Evolutionary conservation across 2,113 vertebrate species (phyloP).

Genomic region (Larimichthys polyactis): DNA sequence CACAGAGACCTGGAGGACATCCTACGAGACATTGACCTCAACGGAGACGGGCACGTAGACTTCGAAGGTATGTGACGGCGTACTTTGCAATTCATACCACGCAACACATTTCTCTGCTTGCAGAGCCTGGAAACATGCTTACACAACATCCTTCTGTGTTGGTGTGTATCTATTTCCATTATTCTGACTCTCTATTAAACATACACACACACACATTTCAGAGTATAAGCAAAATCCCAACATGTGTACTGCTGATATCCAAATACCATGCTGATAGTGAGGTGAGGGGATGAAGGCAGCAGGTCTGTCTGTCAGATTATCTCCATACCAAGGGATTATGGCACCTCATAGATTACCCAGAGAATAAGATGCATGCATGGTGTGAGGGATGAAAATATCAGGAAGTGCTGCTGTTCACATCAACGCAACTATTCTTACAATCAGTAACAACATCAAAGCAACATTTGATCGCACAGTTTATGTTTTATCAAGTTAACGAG

Average conservation of each 20-base stretch:
- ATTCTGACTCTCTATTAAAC: conserved; percentile 2
- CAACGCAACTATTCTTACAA: background rate
- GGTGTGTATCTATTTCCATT: background rate
- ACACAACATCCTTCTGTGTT: background rate
- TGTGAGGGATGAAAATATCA: conserved; percentile 61
- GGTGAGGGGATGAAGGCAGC: conserved; percentile 62
- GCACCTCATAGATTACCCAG: conserved; percentile 75
- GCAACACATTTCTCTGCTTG: background rate
- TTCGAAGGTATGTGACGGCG: conserved; percentile 88
- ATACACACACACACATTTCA: conserved; percentile 11
- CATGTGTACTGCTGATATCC: conserved; percentile 38
- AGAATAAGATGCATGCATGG: conserved; percentile 54
- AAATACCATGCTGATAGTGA: conserved; percentile 42
- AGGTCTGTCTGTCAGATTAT: conserved; percentile 80
- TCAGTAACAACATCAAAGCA: background rate
- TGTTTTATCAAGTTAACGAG: no score
- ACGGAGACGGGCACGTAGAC: conserved; percentile 96
- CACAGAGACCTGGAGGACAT: conserved; percentile 98
- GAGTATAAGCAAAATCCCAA: conserved; percentile 35
- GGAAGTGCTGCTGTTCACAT: conserved; percentile 33
- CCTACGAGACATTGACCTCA: conserved; percentile 95
- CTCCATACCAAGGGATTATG: conserved; percentile 74
- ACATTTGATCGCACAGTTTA: background rate
- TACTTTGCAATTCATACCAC: background rate
- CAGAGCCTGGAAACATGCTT: background rate